Evolutionary conservation across 2,797 vertebrate species (phyloP).

Genomic region (Anguilla obscura): DNA sequence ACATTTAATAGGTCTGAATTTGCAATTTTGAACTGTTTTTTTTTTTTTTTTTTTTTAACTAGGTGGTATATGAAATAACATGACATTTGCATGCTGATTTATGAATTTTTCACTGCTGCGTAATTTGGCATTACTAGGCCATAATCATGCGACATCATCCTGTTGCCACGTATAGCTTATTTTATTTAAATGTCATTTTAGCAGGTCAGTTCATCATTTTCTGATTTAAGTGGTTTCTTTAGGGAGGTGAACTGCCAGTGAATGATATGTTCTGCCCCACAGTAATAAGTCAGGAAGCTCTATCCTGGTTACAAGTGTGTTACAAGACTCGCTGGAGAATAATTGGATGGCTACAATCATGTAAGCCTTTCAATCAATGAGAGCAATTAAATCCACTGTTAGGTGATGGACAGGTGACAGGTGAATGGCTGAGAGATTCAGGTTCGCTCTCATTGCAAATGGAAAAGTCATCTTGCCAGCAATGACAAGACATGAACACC

Average conservation of each 20-base stretch:
- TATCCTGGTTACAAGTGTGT: background rate
- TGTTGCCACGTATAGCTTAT: background rate
- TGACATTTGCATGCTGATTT: background rate
- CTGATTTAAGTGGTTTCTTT: background rate
- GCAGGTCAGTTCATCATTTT: background rate
- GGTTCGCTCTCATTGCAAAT: background rate
- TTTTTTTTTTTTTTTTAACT: no score
- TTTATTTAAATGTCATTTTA: slow-evolving; percentile 9
- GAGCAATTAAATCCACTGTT: background rate
- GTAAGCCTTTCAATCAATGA: slow-evolving; percentile 16
- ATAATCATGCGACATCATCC: background rate
- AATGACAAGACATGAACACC: background rate
- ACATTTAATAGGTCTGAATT: no score
- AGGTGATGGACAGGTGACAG: slow-evolving; percentile 8
- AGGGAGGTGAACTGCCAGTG: background rate
- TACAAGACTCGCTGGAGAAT: slow-evolving; percentile 9
- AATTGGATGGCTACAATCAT: background rate
- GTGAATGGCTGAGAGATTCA: background rate
- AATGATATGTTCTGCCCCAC: background rate
- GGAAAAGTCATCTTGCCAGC: background rate
- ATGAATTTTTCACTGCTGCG: background rate
- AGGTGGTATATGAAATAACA: background rate
- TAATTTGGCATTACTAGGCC: background rate
- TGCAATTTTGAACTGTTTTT: no score
- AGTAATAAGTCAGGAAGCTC: slow-evolving; percentile 1